Conservation (phyloP, 1,140 invertebrate species). For the Drosophila serrata region DNA sequence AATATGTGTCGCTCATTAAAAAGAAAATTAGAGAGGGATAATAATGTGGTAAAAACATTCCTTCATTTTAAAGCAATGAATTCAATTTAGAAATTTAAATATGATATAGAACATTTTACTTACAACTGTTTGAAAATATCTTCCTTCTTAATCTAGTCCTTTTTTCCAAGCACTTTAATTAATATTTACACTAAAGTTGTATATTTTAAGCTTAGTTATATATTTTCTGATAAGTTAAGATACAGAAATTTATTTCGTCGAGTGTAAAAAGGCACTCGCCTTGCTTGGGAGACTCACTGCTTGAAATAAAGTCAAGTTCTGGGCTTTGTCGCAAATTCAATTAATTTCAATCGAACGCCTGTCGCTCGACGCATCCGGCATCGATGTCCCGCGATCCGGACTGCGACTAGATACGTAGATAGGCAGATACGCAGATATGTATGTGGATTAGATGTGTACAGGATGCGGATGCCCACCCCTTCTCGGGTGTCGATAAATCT, state of each 20-base stretch:
- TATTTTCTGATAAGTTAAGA: not conserved
- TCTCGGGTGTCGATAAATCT: slow-evolving; percentile 62
- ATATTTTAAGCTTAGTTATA: no score
- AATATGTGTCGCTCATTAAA: not conserved
- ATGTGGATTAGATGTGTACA: slow-evolving; percentile 7
- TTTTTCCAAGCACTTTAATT: not conserved
- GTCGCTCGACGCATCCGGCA: slow-evolving; percentile 79
- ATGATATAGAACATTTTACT: not conserved
- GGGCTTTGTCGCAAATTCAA: slow-evolving; percentile 77
- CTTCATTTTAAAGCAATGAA: not conserved
- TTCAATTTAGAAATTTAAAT: not conserved
- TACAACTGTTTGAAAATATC: not conserved
- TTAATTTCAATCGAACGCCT: slow-evolving; percentile 85
- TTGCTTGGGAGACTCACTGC: slow-evolving; percentile 2
- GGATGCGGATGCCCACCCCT: slow-evolving; percentile 52
- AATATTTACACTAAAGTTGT: not conserved
- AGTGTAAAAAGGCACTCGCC: slow-evolving; percentile 1
- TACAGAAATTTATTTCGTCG: not conserved
- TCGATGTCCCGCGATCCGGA: slow-evolving; percentile 57
- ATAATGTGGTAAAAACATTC: not conserved
- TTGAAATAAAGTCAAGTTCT: slow-evolving; percentile 57
- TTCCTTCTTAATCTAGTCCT: no score
- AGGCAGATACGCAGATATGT: slow-evolving; percentile 38
- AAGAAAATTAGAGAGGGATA: no score
- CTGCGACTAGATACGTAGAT: slow-evolving; percentile 55